These are phyloP conservation scores for Edolisoma coerulescens DNA, from an alignment of 2,113 vertebrate genomes.

Conservation along the genomic window DNA sequence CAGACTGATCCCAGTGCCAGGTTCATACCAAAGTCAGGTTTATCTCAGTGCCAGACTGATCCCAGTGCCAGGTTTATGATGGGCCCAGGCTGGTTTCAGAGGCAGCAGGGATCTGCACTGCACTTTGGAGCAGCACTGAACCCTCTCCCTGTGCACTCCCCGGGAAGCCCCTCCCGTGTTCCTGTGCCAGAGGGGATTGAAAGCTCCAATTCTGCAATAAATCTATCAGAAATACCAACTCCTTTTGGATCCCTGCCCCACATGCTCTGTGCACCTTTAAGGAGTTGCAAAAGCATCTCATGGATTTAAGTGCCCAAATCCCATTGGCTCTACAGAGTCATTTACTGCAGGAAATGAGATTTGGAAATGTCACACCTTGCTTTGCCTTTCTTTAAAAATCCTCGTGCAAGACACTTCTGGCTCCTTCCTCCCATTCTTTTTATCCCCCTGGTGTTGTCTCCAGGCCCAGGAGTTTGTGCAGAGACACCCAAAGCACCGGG, in stretches of 20 bases:
- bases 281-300: not conserved
- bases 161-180: not conserved
- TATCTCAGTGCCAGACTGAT: fast-evolving
- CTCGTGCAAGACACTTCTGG: not conserved
- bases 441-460: not conserved
- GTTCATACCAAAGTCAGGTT: too few relatives aligned
- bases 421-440: not conserved
- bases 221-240: not conserved
- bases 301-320: not conserved
- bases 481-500: not conserved
- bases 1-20: not conserved
- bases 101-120: not conserved
- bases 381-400: not conserved
- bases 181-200: not conserved
- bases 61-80: not conserved
- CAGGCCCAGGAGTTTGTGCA: not conserved
- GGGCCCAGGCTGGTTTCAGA: not conserved
- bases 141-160: not conserved
- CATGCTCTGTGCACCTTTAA: not conserved
- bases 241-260: not conserved
- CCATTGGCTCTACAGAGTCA: not conserved
- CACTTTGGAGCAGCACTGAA: not conserved
- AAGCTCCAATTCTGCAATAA: not conserved
- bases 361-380: not conserved
- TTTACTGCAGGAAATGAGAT: not conserved